Conservation (phyloP, 2,888 invertebrate genomes). For the Drosophila buzzatii region DNA sequence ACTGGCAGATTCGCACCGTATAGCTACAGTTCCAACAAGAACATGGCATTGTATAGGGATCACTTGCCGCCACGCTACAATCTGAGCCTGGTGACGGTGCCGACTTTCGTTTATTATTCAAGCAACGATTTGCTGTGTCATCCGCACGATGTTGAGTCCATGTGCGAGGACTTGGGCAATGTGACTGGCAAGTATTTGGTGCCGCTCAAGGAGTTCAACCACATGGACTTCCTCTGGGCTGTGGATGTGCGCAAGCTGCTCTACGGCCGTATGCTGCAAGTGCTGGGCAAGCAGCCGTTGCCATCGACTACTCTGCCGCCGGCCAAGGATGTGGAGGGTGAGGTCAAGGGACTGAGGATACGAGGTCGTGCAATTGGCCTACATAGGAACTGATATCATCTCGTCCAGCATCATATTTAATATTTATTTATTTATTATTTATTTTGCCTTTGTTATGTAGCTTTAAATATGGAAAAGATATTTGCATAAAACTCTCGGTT, state of each 20-base stretch:
- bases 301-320: conserved; percentile 1
- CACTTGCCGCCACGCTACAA: conserved; percentile 86
- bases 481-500: conserved; percentile 57
- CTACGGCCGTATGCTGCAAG: conserved; percentile 85
- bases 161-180: conserved; percentile 80
- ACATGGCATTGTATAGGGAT: conserved; percentile 86
- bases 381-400: conserved; percentile 7
- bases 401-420: conserved; percentile 24
- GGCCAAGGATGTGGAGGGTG: conserved; percentile 28
- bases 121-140: conserved; percentile 88
- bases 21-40: conserved; percentile 86
- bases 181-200: conserved; percentile 86
- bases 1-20: conserved; percentile 86
- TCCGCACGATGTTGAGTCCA: conserved; percentile 82
- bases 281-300: conserved; percentile 62
- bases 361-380: conserved; percentile 25
- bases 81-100: conserved; percentile 86
- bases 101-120: conserved; percentile 87
- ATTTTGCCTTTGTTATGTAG: conserved; percentile 48
- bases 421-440: conserved; percentile 72
- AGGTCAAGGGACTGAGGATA: conserved; percentile 20
- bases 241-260: conserved; percentile 86
- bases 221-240: conserved; percentile 89
- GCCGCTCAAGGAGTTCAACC: conserved; percentile 87
- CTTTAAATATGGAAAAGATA: conserved; percentile 61